These are phyloP conservation scores for Agrochola macilenta DNA, from an alignment of 2,888 invertebrate genomes.

Conservation along the genomic window DNA sequence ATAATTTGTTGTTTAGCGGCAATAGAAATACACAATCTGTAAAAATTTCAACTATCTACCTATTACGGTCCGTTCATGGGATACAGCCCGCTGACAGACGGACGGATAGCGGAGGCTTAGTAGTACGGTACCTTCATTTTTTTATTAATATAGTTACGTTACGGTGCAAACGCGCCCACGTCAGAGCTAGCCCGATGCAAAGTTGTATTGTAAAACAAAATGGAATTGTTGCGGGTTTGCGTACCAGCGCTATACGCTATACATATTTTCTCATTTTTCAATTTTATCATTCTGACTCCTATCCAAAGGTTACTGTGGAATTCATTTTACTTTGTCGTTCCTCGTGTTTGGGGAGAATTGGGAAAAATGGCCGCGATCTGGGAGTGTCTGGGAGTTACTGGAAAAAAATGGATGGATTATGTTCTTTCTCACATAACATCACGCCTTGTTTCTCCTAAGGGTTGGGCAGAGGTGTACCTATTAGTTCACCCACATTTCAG, in stretches of 20 bases:
- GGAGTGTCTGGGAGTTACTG: neutral
- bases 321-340: slow-evolving; percentile 64
- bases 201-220: slow-evolving; percentile 74
- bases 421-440: neutral
- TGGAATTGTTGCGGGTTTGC: slow-evolving; percentile 71
- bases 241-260: slow-evolving; percentile 66
- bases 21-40: too few relatives aligned
- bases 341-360: slow-evolving; percentile 23
- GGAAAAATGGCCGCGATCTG: slow-evolving; percentile 34
- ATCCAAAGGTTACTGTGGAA: slow-evolving; percentile 61
- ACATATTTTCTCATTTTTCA: slow-evolving; percentile 78
- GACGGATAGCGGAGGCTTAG: too few relatives aligned
- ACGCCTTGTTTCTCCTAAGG: too few relatives aligned
- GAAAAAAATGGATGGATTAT: slow-evolving; percentile 27
- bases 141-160: neutral
- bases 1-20: too few relatives aligned
- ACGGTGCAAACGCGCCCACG: slow-evolving; percentile 64
- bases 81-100: too few relatives aligned
- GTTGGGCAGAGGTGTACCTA: too few relatives aligned
- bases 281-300: slow-evolving; percentile 70
- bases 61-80: too few relatives aligned
- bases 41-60: too few relatives aligned
- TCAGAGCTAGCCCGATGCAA: slow-evolving; percentile 65
- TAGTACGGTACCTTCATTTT: too few relatives aligned
- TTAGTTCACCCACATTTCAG: too few relatives aligned